Base-by-base conservation (phyloP, 2,888 invertebrate genomes). In the Synergus laeviventris region DNA sequence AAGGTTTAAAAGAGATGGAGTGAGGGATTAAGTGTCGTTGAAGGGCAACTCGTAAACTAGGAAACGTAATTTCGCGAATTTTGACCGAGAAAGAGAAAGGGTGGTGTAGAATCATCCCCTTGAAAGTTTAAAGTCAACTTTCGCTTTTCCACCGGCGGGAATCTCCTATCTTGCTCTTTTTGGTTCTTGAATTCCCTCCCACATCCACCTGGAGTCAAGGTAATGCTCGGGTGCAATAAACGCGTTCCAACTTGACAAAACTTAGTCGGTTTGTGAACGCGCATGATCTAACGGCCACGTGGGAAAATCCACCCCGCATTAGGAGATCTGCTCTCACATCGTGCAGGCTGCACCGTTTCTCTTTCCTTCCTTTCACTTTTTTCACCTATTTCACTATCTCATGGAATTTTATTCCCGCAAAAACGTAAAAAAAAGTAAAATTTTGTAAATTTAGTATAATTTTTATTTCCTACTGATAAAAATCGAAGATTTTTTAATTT, bases 41-140 rank as follows among this genome's bases (percentile, higher is more conserved):
- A 36, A 56, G 24, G 18, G 74, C 36, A 74, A 8, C 11, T n/a
- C 38, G 8, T 62, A 62, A 62, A 62, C 31, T 45, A 31, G 66
- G n/a, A 45, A 36, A 64, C 59, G 5, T 39, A 77, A 77, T 56
- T 24, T 45, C 14, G 56, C 12, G n/a, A 75, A 74, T 73, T 60
- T 42, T 14, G 24, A 74, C 45, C 59, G 59, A 73, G 62, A 24
- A 14, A 54, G 21, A 36, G 74, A 60, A 74, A 73, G 79, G 76
- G 74, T 73, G 74, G 45, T 66, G 73, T 76, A 79, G 78, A 81
- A 76, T 76, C 84, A 85, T 88, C 89, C 87, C 87, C 89, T 88
- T 88, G 86, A 89, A 89, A 85, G 79, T 87, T 88, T 89, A 87
- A 89, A 88, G 89, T 84, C 81, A 87, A 89, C 89, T 89, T 87